Evolutionary conservation across 2,113 vertebrate genomes (phyloP).

Genomic region (Amblyopsis rosae): DNA sequence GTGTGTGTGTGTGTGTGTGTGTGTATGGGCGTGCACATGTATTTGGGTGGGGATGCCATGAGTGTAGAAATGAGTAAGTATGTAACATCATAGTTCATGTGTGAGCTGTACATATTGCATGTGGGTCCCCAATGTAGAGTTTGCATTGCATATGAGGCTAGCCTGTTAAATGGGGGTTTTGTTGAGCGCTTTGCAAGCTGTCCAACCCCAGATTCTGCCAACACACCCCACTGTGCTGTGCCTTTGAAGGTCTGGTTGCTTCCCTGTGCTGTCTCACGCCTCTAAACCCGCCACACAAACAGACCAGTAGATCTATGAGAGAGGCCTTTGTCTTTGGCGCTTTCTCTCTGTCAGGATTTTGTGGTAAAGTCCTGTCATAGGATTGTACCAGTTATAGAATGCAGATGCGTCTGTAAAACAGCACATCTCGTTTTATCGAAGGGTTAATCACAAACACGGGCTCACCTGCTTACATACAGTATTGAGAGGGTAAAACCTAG

Average conservation of each 20-base stretch:
- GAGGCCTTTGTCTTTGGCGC: slow-evolving; percentile 47
- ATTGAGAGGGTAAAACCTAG: slow-evolving; percentile 23
- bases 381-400: slow-evolving; percentile 16
- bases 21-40: not conserved
- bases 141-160: not conserved
- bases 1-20: slow-evolving; percentile 10
- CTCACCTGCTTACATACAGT: slow-evolving; percentile 12
- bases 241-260: slow-evolving; percentile 69
- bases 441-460: slow-evolving; percentile 26
- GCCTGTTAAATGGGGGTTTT: slow-evolving; percentile 29
- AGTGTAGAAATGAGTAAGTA: slow-evolving; percentile 10
- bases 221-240: slow-evolving; percentile 42
- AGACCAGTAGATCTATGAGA: slow-evolving; percentile 48
- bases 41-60: not conserved
- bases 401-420: slow-evolving; percentile 15
- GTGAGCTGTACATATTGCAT: not conserved
- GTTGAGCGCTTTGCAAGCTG: slow-evolving; percentile 61
- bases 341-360: slow-evolving; percentile 18
- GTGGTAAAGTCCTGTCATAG: slow-evolving; percentile 21
- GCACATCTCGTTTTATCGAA: slow-evolving; percentile 17
- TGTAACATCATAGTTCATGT: no score
- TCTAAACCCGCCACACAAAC: slow-evolving; percentile 58
- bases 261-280: slow-evolving; percentile 58
- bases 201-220: slow-evolving; percentile 63
- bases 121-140: slow-evolving; percentile 9